Conservation (phyloP, 1,140 invertebrate genomes). For the Lepidostoma basale region DNA sequence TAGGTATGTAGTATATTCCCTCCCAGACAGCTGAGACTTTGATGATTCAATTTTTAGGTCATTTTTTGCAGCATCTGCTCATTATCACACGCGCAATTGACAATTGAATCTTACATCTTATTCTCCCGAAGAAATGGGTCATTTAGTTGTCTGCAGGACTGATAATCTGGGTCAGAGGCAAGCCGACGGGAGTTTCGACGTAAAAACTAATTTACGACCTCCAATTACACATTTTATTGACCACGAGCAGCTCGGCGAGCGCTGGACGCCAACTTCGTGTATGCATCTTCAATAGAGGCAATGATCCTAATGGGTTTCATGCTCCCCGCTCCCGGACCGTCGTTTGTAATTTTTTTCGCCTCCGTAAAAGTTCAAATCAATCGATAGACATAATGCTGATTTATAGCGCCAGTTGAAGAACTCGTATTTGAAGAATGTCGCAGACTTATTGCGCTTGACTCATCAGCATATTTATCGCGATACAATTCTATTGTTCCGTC, state of each 20-base stretch:
- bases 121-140: not conserved
- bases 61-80: not conserved
- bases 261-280: not conserved
- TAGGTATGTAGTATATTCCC: no score
- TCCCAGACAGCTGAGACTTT: no score
- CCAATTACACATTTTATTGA: constrained; percentile 5
- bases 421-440: no score
- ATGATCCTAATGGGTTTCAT: no score
- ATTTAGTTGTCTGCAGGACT: not conserved
- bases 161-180: constrained; percentile 1
- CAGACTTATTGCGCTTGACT: no score
- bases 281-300: not conserved
- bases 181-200: not conserved
- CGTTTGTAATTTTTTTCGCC: no score
- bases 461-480: no score
- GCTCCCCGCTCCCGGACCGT: no score
- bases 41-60: not conserved
- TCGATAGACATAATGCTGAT: no score
- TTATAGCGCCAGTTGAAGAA: no score
- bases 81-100: not conserved
- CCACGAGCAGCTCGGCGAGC: not conserved
- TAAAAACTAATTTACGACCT: constrained; percentile 15
- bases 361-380: no score
- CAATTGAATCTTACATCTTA: not conserved
- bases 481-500: no score